These are phyloP conservation scores for Microctonus brassicae DNA, from an alignment of 2,888 invertebrate genomes.

Conservation along the genomic window DNA sequence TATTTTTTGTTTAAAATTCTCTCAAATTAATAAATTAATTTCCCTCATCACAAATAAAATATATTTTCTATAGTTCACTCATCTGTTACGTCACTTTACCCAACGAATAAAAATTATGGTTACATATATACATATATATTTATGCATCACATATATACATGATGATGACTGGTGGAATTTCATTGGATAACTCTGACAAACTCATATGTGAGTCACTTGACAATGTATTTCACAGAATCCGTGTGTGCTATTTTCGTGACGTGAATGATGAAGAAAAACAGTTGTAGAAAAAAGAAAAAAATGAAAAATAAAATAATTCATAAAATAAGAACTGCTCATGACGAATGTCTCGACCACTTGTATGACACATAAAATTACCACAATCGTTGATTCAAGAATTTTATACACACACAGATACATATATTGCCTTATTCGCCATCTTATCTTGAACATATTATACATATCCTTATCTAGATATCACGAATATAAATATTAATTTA, in stretches of 20 bases:
- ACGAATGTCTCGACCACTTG: neutral
- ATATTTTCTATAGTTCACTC: neutral
- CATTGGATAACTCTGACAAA: neutral
- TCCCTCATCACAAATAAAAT: too few species aligned
- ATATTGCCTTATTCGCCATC: neutral
- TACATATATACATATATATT: too few species aligned
- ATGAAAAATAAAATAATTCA: neutral
- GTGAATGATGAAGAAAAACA: slow-evolving; percentile 3
- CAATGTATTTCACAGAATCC: neutral
- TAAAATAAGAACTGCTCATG: too few species aligned
- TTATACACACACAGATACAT: neutral
- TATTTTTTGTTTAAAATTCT: too few species aligned
- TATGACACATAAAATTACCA: neutral
- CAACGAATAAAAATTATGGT: neutral
- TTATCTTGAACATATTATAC: neutral
- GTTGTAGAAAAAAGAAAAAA: neutral
- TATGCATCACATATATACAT: neutral
- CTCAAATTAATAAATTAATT: too few species aligned
- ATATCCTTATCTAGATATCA: neutral
- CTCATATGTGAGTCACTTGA: neutral
- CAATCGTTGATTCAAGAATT: neutral
- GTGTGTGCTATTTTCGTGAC: slow-evolving; percentile 3
- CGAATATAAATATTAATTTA: neutral
- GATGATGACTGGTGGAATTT: neutral
- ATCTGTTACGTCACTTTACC: neutral